Base-by-base conservation (phyloP, 2,797 vertebrate genomes). In the Hypotaenidia philippensis region DNA sequence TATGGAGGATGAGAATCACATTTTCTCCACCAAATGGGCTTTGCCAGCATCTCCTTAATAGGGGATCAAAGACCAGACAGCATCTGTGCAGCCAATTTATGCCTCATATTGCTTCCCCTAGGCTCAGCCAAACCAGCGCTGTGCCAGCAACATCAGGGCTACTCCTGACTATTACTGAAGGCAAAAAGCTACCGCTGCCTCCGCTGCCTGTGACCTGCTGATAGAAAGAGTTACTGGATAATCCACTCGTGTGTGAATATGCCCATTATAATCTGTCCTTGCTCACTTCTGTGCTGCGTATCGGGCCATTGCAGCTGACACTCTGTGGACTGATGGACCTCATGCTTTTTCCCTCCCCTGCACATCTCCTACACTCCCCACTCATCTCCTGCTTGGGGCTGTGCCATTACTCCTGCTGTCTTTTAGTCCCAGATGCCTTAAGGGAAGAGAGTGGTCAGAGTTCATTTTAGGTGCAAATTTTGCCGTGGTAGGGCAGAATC, bases 361-460 rank as follows among this genome's bases (percentile, higher is more conserved):
- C 17, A 9, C 36, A 19, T 6, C 49, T 64, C 40, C 0, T 2
- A 21, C 31, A 4, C 31, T 45, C 23, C 36, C 52, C 3, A 6
- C 36, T 56, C 25, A 10, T 18, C 0, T 0, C 71, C n/a, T 56
- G 40, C 32, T 25, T 29, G 38, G 17, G 36, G 31, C 76, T 1
- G 1, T 38, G 60, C 44, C 11, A 3, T 22, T 11, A n/a, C 29
- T 21, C 45, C 59, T 59, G 36, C 32, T 53, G 19, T 19, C 61
- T 38, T 63, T 40, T n/a, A 44, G 25, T 31, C 47, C 27, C 9
- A 14, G 6, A 12, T 27, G 27, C 22, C 59, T 29, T 23, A 32
- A 18, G 47, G 52, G 31, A 36, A 25, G 36, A 50, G 19, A 80
- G 18, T 7, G 9, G 12, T 10, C 27, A 55, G 44, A 31, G 9